Base-by-base conservation (phyloP, 2,888 invertebrate genomes). In the Lasioglossum figueresi region DNA sequence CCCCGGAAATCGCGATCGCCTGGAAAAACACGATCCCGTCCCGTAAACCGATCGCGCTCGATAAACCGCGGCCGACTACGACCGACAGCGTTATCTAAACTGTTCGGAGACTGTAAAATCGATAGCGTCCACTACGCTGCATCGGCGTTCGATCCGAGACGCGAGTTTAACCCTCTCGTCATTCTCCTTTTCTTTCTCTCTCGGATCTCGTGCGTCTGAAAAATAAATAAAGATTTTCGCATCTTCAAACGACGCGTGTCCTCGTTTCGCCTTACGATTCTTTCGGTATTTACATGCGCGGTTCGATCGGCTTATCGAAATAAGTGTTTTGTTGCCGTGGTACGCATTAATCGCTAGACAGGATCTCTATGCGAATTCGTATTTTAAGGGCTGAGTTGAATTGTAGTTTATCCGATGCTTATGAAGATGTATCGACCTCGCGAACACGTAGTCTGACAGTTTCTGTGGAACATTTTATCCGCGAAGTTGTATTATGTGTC, bases 61-160 rank as follows among this genome's bases (percentile, higher is more conserved):
- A 68, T 76, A 76, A 76, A 59, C 34, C 43, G 10, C 23, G 27
- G 16, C 19, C 66, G 23, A 34, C 63, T 16, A 8, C n/a, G 68
- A 12, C 34, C 70, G n/a, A 40, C 70, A 23, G 52, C 34, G 43
- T 82, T 80, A 83, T 80, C 76, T 40, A 63, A 76, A 73, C 68
- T 43, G 80, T 37, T 40, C 27, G 4, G 45, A 4, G 31, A 71
- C 34, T 16, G 37, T 72, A 23, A 68, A 79, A 76, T 72, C 63
- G 66, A 80, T 45, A 56, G 23, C 34, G 19, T 45, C 31, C 27
- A 14, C 31, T n/a, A 8, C 71, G 37, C 34, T 27, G 37, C 63
- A 45, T 43, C 40, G 72, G 12, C 43, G 34, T 16, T 31, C 59
- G 27, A 59, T 59, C 31, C 63, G 31, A 31, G 31, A 6, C 63